Evolutionary conservation across 1,140 invertebrate species (phyloP), one percentile per base, ranked within the genome.

Genomic region (Euwallacea fornicatus): DNA sequence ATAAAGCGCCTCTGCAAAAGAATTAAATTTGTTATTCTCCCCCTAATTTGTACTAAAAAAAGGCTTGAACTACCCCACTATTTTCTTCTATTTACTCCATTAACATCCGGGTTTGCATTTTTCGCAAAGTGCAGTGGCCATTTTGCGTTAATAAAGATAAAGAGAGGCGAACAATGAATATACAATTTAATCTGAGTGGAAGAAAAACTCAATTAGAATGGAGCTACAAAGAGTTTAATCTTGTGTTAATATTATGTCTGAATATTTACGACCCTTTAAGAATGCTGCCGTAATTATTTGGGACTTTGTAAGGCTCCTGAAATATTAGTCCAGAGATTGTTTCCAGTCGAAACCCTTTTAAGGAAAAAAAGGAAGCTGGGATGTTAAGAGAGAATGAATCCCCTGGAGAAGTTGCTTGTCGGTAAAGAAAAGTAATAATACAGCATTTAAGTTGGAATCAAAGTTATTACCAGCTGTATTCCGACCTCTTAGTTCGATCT

Each of bases 171-270:
- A 64, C 61, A 60, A 65, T 54, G 54, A 58, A 50, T 71, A 55
- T 61, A 66, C 63, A 64, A 59, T 66, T 68, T 68, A 68, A 68
- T 68, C 58, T 54, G 46, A 61, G 58, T 60, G 47, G 66, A 43
- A 60, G 66, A 68, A 68, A 68, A 68, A 68, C 66, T 68, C 58
- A 68, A 68, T 68, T 68, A 68, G 58, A 61, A 61, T 9, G 54
- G 42, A 59, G 54, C 54, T 67, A 67, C 56, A 68, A 68, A 61
- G 66, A 54, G 58, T 60, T 68, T 68, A 61, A 68, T 68, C 66
- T 68, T 68, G 66, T 68, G 66, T 68, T 68, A 68, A 68, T 68
- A 68, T 68, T 68, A 61, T 68, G 66, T 61, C 66, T 68, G 66
- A 68, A 68, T 68, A 68, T 68, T 68, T 68, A 68, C 54, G 66